Evolutionary conservation across 2,113 vertebrate species (phyloP), one percentile per base, ranked within the genome.

Genomic region (Gambusia holbrooki): DNA sequence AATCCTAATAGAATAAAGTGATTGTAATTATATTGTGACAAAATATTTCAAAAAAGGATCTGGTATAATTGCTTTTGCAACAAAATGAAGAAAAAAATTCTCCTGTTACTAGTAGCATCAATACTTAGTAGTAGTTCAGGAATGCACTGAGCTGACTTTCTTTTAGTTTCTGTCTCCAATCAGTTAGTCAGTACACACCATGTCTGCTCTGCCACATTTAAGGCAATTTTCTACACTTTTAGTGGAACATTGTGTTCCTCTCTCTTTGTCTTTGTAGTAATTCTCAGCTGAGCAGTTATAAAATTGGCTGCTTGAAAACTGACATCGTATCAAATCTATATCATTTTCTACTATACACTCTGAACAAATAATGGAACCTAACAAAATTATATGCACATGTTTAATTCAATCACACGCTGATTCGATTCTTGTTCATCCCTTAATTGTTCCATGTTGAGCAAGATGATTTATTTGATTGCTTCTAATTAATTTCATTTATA

Each of bases 331-430:
- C 66, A 64, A 69, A 62, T 25, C 69, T 27, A 37, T 48, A 54
- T 75, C 64, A 30, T 81, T 83, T 72, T 77, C 37, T 79, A 72
- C 77, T 81, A 73, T 70, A 33, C 74, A 66, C 33, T 66, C 65
- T 65, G 29, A 73, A 68, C 30, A 63, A 84, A 88, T 75, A 67
- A 69, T 76, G 58, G 73, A 76, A 22, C 33, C 9, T 29, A 63
- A 74, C 66, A 14, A 83, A 83, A 79, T 68, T 32, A 66, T 30
- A 80, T 81, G 54, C 28, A 83, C 64, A 28, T 81, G 75, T 32
- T 37, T 65, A 82, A 87, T 82, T 79, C 60, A 80, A 81, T 82
- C 75, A 75, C 60, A n/a, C 69, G 37, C 60, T 67, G 62, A 68
- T 80, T 62, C 40, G 25, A 69, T 35, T 73, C 62, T 79, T 62